Evolutionary conservation across 2,113 vertebrate species (phyloP), one percentile per base, ranked within the genome.

Genomic region (Centropus unirufus): DNA sequence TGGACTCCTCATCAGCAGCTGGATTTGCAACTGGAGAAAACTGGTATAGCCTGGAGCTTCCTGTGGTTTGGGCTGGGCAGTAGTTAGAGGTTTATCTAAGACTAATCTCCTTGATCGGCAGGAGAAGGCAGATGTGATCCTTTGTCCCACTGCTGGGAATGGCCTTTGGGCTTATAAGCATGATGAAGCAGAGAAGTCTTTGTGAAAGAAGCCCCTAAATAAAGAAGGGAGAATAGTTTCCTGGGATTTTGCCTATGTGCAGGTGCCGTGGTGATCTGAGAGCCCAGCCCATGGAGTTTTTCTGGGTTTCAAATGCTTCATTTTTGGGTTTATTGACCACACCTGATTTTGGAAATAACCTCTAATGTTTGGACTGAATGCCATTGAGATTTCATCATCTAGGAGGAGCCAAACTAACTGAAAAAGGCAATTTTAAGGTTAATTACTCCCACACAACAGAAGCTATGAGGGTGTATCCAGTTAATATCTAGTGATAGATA

Each of bases 301-400:
- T 52, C 36, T 76, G 14, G 1, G 0, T 57, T 87, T 87, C 6
- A 78, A 70, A 23, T 79, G 54, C 73, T 92, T 91, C 26, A 3
- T 21, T 79, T 40, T 58, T 62, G 29, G 57, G 12, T 46, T 87
- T 87, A 62, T 72, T 58, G 49, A 74, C 88, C 40, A 73, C 76
- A 94, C 51, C 59, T 92, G 70, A 55, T 80, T 95, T 87, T 84
- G n/a, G 81, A 91, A 83, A 78, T 61, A 87, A 81, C n/a, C 42
- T 91, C 76, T 84, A 81, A 26, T 32, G 24, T 87, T 75, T 82
- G 77, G 57, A 57, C 57, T 72, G 66, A 69, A 79, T 92, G 57
- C 61, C 6, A 0, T 15, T 24, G 15, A 52, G 14, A 39, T 89
- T 94, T 87, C 77, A 64, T 91, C 66, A 82, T 84, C 75, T 23